These are phyloP conservation scores for Hydrocynus forskahlii DNA, from an alignment of 2,797 vertebrate genomes.

Conservation along the genomic window DNA sequence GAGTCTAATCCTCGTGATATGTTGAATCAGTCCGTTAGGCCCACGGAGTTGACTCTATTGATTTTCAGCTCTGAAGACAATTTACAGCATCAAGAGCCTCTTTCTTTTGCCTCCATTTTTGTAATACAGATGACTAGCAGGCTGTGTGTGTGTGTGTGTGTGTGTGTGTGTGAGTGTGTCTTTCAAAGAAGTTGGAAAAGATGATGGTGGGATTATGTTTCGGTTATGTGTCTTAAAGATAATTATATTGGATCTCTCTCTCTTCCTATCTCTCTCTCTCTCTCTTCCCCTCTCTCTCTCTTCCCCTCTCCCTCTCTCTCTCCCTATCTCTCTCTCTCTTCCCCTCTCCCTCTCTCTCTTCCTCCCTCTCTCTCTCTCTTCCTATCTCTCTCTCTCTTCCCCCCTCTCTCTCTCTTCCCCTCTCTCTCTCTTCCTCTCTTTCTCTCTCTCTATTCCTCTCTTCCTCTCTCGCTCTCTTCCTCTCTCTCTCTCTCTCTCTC, in stretches of 20 bases:
- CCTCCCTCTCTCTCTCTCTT: no score
- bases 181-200: background rate
- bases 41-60: slow-evolving; percentile 61
- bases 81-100: slow-evolving; percentile 52
- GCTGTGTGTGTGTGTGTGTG: background rate
- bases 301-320: no score
- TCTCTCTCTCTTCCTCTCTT: no score
- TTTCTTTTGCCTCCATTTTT: slow-evolving; percentile 58
- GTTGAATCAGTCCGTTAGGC: slow-evolving; percentile 66
- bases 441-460: no score
- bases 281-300: background rate
- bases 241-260: background rate
- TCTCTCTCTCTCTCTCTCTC: no score
- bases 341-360: no score
- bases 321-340: no score
- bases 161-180: slow-evolving; percentile 4
- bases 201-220: background rate
- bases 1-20: slow-evolving; percentile 21
- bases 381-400: no score
- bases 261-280: background rate
- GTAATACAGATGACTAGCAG: slow-evolving; percentile 36
- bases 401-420: no score
- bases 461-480: no score
- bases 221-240: slow-evolving; percentile 10
- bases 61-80: slow-evolving; percentile 61